A percentile compares a stretch with the other conserved stretches of the same genome.
Conservation (phyloP, 1,140 invertebrate genomes). For the Leptinotarsa lineolata region DNA sequence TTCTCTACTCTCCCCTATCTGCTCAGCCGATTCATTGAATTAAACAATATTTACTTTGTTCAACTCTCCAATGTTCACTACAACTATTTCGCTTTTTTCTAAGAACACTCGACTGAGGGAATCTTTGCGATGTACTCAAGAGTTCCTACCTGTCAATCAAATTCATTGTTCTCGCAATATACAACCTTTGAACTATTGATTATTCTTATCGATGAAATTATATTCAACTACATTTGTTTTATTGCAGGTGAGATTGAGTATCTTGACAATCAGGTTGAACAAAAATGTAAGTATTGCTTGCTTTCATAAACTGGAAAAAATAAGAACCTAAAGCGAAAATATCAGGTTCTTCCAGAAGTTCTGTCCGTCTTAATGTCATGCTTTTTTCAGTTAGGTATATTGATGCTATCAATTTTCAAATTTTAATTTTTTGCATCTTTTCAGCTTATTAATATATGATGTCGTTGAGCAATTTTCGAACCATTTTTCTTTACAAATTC, state of each 20-base stretch:
- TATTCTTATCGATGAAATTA: background rate
- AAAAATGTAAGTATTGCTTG: background rate
- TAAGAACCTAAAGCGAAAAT: too few relatives aligned
- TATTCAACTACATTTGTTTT: background rate
- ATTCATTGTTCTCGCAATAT: background rate
- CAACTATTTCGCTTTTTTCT: background rate
- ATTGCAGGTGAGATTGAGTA: background rate
- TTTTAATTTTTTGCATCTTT: too few relatives aligned
- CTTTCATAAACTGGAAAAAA: background rate
- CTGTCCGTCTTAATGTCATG: too few relatives aligned
- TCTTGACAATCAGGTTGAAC: background rate
- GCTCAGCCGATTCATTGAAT: background rate
- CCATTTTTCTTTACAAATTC: too few relatives aligned
- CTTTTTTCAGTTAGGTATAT: too few relatives aligned
- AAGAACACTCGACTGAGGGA: background rate
- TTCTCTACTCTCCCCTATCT: background rate
- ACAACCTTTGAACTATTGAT: background rate
- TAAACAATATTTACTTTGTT: background rate
- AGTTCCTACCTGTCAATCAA: background rate
- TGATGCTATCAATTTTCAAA: too few relatives aligned
- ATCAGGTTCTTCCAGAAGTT: too few relatives aligned
- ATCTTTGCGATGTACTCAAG: background rate
- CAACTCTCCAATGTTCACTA: background rate
- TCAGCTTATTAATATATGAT: too few relatives aligned
- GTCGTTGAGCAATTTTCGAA: too few relatives aligned